phyloP scores from a whole-genome alignment of 2,113 vertebrate species.

The Epinephelus moara region DNA sequence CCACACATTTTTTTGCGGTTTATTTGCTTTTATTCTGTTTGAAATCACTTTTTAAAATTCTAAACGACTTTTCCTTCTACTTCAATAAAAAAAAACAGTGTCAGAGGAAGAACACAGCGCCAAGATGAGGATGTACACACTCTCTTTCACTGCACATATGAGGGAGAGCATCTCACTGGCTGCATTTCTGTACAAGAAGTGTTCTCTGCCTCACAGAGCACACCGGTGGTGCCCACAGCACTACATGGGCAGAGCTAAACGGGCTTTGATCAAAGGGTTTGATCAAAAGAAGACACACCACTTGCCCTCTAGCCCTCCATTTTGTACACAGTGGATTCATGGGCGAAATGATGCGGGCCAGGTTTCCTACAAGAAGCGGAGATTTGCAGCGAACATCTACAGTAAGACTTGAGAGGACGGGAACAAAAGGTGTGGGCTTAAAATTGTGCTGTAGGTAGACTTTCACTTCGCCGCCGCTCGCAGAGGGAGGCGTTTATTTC shows the following conservation, averaged over 20 bases:
- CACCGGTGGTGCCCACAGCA: conserved; percentile 82
- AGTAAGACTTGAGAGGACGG: conserved; percentile 58
- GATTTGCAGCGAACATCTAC: conserved; percentile 67
- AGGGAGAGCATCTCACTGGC: conserved; percentile 62
- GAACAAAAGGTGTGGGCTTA: conserved; percentile 75
- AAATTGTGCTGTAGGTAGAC: conserved; percentile 70
- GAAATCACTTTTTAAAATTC: background rate
- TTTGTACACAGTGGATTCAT: conserved; percentile 78
- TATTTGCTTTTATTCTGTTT: conserved; percentile 25
- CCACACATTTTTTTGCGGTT: conserved; percentile 4
- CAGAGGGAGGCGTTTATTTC: conserved; percentile 53
- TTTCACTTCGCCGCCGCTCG: conserved; percentile 45
- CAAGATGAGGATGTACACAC: conserved; percentile 33
- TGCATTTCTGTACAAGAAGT: conserved; percentile 58
- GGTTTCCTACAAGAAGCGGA: conserved; percentile 74
- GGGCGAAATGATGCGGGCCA: conserved; percentile 73
- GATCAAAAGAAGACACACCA: conserved; percentile 83
- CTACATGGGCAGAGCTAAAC: conserved; percentile 85
- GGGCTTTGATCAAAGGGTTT: conserved; percentile 84
- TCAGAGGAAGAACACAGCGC: conserved; percentile 11
- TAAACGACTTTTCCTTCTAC: conserved; percentile 1
- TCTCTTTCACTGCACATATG: conserved; percentile 46
- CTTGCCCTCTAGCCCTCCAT: conserved; percentile 83
- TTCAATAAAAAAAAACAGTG: conserved; percentile 20
- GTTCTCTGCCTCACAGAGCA: conserved; percentile 72